A percentile compares a stretch with the other conserved stretches of the same genome.
These are phyloP conservation scores for Emys orbicularis DNA, from an alignment of 2,797 vertebrate genomes.

Conservation along the genomic window DNA sequence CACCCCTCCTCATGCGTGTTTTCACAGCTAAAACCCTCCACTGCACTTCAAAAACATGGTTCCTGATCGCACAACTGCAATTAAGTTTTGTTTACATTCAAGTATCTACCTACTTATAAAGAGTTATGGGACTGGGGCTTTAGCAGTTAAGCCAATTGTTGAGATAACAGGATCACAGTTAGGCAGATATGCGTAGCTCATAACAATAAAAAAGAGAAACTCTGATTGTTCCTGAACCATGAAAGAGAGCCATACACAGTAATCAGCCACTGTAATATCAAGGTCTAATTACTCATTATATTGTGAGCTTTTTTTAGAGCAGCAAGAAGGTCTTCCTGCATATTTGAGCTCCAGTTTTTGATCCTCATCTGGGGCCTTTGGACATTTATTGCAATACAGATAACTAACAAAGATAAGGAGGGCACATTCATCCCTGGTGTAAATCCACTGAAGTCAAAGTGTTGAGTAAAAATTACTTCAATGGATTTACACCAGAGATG, in stretches of 20 bases:
- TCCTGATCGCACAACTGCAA: neutral
- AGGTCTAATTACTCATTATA: neutral
- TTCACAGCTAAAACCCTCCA: neutral
- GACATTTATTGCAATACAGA: neutral
- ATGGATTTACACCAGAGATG: neutral
- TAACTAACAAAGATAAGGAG: neutral
- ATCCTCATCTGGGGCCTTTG: neutral
- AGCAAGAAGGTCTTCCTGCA: neutral
- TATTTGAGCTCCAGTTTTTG: neutral
- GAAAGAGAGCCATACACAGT: neutral
- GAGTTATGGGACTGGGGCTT: neutral
- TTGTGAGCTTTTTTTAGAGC: neutral
- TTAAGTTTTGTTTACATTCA: neutral
- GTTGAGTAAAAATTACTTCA: neutral
- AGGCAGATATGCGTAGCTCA: neutral
- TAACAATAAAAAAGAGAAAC: neutral
- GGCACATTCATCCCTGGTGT: neutral
- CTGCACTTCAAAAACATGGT: neutral
- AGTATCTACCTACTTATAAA: fast-evolving
- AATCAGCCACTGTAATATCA: neutral
- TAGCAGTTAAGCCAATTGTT: neutral
- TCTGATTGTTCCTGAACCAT: neutral
- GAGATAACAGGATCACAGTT: fast-evolving
- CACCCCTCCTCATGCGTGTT: neutral
- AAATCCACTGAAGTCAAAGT: neutral